Percentiles rank a stretch among this genome's conserved stretches.
phyloP scores from a whole-genome alignment of 2,797 vertebrate genomes.

The Crypturellus tataupa region DNA sequence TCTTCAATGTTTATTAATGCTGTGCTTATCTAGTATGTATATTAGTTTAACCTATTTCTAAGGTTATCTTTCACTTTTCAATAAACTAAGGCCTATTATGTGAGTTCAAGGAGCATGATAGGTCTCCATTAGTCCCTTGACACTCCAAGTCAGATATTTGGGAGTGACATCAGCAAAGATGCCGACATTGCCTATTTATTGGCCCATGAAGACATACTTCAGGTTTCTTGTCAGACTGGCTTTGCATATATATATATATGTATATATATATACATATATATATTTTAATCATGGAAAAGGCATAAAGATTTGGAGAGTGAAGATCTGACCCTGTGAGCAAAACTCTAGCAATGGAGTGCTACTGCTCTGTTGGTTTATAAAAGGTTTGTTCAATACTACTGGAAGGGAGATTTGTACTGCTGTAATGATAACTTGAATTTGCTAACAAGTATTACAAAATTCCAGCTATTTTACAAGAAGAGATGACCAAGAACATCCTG shows the following conservation, averaged over 20 bases:
- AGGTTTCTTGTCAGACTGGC: not conserved
- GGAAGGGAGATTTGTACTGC: not conserved
- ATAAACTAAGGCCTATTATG: not conserved
- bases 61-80: not conserved
- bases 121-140: not conserved
- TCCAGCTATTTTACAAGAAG: not conserved
- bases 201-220: not conserved
- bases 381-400: not conserved
- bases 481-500: not conserved
- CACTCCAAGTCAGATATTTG: not conserved
- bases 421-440: not conserved
- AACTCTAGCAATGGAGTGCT: not conserved
- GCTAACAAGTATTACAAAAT: not conserved
- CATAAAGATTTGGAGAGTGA: not conserved
- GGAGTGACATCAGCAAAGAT: not conserved
- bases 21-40: not conserved
- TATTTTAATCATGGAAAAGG: not conserved
- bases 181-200: not conserved
- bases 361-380: not conserved
- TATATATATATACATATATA: not conserved
- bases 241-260: not conserved
- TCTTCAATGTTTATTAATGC: not conserved
- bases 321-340: rapidly evolving
- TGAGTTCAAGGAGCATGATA: not conserved
- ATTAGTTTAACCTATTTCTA: not conserved